phyloP scores from a whole-genome alignment of 2,888 invertebrate species.

The Diarsia rubi region DNA sequence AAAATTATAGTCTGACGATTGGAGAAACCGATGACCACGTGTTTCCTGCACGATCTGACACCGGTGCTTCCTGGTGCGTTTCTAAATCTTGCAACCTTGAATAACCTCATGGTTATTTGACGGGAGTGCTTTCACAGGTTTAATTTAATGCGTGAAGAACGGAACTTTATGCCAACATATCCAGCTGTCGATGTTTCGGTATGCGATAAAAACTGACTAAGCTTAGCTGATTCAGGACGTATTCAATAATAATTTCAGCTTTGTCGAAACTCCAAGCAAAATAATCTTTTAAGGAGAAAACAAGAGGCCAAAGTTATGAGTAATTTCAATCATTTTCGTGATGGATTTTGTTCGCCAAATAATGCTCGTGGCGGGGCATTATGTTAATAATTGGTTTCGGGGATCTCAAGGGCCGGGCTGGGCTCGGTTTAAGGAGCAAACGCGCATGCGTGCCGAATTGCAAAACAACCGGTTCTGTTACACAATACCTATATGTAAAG shows the following conservation, averaged over 20 bases:
- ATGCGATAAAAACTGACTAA: slow-evolving; percentile 29
- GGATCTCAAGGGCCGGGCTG: slow-evolving; percentile 73
- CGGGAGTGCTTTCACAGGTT: slow-evolving; percentile 52
- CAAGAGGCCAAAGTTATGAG: slow-evolving; percentile 69
- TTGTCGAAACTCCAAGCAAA: slow-evolving; percentile 69
- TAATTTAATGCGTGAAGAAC: slow-evolving; percentile 45
- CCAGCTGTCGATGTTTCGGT: slow-evolving; percentile 29
- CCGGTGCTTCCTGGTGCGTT: slow-evolving; percentile 65
- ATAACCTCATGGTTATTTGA: slow-evolving; percentile 59
- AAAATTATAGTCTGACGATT: slow-evolving; percentile 69
- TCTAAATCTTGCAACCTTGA: slow-evolving; percentile 65
- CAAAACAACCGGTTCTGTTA: slow-evolving; percentile 82
- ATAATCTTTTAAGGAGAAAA: slow-evolving; percentile 66
- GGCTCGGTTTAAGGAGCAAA: slow-evolving; percentile 75
- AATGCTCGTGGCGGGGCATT: slow-evolving; percentile 80
- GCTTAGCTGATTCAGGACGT: slow-evolving; percentile 18
- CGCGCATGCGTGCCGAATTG: slow-evolving; percentile 81
- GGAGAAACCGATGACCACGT: slow-evolving; percentile 72
- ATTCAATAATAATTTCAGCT: slow-evolving; percentile 72
- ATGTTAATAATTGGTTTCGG: slow-evolving; percentile 83
- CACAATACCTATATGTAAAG: slow-evolving; percentile 77
- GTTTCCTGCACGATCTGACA: slow-evolving; percentile 69
- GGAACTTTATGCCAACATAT: slow-evolving; percentile 33
- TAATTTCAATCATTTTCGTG: slow-evolving; percentile 85
- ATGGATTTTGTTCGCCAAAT: slow-evolving; percentile 83